Conservation (phyloP, 2,888 invertebrate genomes). For the Agrotis exclamationis region DNA sequence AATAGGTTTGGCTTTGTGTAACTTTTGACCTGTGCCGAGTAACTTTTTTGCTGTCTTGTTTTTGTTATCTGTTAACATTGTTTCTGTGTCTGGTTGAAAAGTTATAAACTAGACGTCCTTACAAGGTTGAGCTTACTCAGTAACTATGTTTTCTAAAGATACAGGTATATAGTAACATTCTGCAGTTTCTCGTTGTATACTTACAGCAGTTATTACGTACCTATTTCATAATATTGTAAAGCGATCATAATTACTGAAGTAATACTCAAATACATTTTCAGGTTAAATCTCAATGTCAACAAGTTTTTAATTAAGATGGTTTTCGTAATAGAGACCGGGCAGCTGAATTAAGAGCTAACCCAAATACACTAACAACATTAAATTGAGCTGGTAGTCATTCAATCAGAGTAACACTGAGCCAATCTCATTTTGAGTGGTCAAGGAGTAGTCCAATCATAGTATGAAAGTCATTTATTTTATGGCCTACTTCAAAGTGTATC, state of each 20-base stretch:
- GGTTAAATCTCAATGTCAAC: constrained; percentile 13
- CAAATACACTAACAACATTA: constrained; percentile 29
- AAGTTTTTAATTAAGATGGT: constrained; percentile 2
- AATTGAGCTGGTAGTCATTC: constrained; percentile 43
- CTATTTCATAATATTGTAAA: constrained; percentile 30
- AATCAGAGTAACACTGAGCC: constrained; percentile 11
- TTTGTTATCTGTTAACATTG: background rate
- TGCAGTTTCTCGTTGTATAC: constrained; percentile 33
- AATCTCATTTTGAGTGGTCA: background rate
- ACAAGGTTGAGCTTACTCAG: constrained; percentile 55
- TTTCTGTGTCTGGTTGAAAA: constrained; percentile 2
- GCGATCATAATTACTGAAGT: constrained; percentile 11
- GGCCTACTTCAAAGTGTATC: background rate
- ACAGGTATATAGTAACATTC: background rate
- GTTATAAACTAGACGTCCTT: constrained; percentile 49
- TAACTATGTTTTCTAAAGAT: background rate
- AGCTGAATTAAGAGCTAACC: constrained; percentile 38
- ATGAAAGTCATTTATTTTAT: background rate
- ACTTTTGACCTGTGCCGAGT: constrained; percentile 43
- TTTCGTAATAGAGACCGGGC: constrained; percentile 23
- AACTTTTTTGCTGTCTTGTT: constrained; percentile 22
- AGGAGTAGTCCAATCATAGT: background rate
- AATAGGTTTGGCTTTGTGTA: constrained; percentile 58
- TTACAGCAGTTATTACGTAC: constrained; percentile 37
- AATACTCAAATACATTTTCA: constrained; percentile 20